phyloP scores from a whole-genome alignment of 2,797 vertebrate genomes.

The Diplodus puntazzo region DNA sequence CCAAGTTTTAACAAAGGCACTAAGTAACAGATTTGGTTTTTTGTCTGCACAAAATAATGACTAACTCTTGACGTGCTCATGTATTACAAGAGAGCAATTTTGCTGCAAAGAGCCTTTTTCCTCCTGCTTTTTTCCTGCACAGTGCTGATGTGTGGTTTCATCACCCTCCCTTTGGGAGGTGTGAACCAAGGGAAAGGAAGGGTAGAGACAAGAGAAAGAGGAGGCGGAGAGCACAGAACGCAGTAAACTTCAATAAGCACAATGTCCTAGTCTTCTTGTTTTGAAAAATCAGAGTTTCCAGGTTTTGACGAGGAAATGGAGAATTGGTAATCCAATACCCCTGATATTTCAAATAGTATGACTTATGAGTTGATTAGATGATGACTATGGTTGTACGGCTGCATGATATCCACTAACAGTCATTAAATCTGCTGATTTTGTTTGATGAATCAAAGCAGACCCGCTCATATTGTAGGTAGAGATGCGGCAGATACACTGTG shows the following conservation, averaged over 20 bases:
- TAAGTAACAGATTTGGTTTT: slow-evolving; percentile 16
- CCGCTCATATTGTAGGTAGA: slow-evolving; percentile 24
- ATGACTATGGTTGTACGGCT: slow-evolving; percentile 33
- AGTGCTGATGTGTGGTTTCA: slow-evolving; percentile 73
- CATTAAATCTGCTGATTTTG: slow-evolving; percentile 59
- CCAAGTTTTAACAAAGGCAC: slow-evolving; percentile 12
- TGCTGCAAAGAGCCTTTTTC: slow-evolving; percentile 41
- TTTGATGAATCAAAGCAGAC: slow-evolving; percentile 61
- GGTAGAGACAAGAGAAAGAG: slow-evolving; percentile 44
- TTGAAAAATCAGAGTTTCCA: slow-evolving; percentile 27
- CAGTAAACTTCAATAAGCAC: slow-evolving; percentile 63
- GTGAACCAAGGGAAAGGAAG: slow-evolving; percentile 57
- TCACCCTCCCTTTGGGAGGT: slow-evolving; percentile 77
- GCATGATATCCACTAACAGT: slow-evolving; percentile 31
- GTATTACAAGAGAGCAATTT: slow-evolving; percentile 31
- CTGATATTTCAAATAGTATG: slow-evolving; percentile 21
- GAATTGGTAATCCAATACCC: slow-evolving; percentile 23
- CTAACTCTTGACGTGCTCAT: slow-evolving; percentile 7
- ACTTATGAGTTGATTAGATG: slow-evolving; percentile 45
- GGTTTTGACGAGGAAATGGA: slow-evolving; percentile 40
- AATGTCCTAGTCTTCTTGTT: slow-evolving; percentile 43
- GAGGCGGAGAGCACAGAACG: slow-evolving; percentile 40
- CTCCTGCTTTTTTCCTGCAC: slow-evolving; percentile 51
- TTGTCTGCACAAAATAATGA: slow-evolving; percentile 31
- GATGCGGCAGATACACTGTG: slow-evolving; percentile 40